A percentile compares a stretch with the other conserved stretches of the same genome.
Conservation (phyloP, 2,888 invertebrate species). For the Andrena hattorfiana region DNA sequence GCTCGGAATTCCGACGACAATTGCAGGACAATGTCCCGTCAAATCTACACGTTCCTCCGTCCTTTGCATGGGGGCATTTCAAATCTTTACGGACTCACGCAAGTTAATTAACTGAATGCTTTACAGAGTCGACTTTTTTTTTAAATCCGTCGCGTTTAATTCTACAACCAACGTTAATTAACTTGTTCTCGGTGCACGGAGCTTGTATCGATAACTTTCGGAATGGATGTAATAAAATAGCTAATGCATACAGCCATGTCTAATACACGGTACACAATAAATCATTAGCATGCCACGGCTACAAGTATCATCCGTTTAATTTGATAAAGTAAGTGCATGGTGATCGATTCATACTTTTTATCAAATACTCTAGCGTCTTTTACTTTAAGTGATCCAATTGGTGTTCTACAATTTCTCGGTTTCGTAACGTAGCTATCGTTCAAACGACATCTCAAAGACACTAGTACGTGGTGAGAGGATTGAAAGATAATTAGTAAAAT, state of each 20-base stretch:
- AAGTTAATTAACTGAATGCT: conserved; percentile 35
- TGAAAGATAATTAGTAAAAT: conserved; percentile 13
- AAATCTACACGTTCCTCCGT: conserved; percentile 37
- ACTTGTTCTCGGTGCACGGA: conserved; percentile 26
- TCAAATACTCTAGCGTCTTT: conserved; percentile 15
- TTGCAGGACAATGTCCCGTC: conserved; percentile 7
- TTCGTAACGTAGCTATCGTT: conserved; percentile 24
- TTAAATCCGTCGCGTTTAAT: neutral
- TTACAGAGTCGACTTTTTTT: neutral
- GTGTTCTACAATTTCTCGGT: conserved; percentile 73
- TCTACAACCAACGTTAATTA: conserved; percentile 24
- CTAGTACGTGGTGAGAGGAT: conserved; percentile 1
- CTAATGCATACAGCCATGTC: conserved; percentile 62
- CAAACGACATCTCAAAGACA: neutral
- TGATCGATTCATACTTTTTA: conserved; percentile 57
- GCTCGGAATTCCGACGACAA: neutral
- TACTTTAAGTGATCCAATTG: conserved; percentile 75
- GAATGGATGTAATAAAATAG: conserved; percentile 38
- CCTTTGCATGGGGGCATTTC: conserved; percentile 22
- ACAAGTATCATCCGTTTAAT: conserved; percentile 45
- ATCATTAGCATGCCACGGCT: conserved; percentile 60
- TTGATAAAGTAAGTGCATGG: conserved; percentile 66
- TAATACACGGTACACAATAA: conserved; percentile 54
- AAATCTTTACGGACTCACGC: conserved; percentile 13
- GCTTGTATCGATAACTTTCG: conserved; percentile 3